Percentiles rank a stretch among this genome's conserved stretches.
Conservation (phyloP, 2,797 vertebrate species). For the Diglossa cyanea region DNA sequence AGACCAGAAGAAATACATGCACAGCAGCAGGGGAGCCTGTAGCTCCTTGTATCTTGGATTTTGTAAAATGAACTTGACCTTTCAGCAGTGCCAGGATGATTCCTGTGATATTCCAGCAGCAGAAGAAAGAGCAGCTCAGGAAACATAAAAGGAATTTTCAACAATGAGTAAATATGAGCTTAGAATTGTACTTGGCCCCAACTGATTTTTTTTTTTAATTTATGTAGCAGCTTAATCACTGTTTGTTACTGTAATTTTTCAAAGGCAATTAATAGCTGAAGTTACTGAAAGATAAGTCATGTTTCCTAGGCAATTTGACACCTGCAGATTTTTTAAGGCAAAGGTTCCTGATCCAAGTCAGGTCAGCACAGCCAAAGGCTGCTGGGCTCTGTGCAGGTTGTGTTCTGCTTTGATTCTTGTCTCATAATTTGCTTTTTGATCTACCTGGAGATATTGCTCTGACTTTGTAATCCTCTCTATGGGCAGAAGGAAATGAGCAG, state of each 20-base stretch:
- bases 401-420: neutral
- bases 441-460: neutral
- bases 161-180: neutral
- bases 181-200: neutral
- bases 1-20: neutral
- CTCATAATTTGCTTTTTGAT: neutral
- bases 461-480: neutral
- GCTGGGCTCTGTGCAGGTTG: neutral
- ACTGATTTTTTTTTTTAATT: neutral
- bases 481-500: neutral
- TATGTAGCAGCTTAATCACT: neutral
- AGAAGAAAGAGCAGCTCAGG: neutral
- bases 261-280: neutral
- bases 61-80: constrained; percentile 12
- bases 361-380: neutral
- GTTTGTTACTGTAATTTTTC: neutral
- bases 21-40: neutral
- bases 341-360: neutral
- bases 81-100: neutral
- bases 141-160: neutral
- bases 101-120: neutral
- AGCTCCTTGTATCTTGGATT: neutral
- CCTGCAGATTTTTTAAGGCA: neutral
- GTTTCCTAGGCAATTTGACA: neutral
- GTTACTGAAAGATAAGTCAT: neutral